Conservation (phyloP, 2,113 vertebrate species). For the Cygnus buccinator region DNA sequence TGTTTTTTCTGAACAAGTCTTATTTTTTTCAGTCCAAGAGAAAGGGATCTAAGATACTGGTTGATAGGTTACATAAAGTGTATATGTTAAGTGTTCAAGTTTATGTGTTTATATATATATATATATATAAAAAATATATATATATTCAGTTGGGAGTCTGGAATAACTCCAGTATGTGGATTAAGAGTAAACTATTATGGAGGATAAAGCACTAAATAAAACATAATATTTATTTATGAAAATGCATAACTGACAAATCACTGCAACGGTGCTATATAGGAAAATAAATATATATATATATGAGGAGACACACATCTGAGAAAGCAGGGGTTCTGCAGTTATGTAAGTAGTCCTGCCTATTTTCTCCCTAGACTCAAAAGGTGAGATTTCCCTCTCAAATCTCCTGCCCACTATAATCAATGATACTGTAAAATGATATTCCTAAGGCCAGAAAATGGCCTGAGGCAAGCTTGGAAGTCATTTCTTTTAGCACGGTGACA, state of each 20-base stretch:
- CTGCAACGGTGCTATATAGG: background rate
- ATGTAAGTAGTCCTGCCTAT: background rate
- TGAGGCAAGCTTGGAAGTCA: background rate
- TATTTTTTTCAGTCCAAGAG: background rate
- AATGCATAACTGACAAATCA: slow-evolving; percentile 57
- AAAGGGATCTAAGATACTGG: slow-evolving; percentile 47
- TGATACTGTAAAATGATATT: background rate
- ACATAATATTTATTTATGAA: slow-evolving; percentile 80
- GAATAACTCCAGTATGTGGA: slow-evolving; percentile 70
- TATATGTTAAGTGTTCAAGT: slow-evolving; percentile 66
- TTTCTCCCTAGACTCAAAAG: background rate
- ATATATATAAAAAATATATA: slow-evolving; percentile 42
- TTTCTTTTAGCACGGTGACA: background rate
- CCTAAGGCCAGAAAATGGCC: background rate
- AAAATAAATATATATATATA: background rate
- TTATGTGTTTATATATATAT: slow-evolving; percentile 21
- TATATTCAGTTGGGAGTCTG: slow-evolving; percentile 69
- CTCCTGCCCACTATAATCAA: background rate
- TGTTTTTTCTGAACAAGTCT: slow-evolving; percentile 33
- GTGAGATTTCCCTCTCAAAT: background rate
- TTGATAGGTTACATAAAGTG: slow-evolving; percentile 44
- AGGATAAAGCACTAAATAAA: slow-evolving; percentile 72
- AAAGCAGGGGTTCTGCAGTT: background rate
- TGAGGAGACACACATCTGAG: slow-evolving; percentile 13
- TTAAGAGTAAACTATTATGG: slow-evolving; percentile 76